A percentile compares a stretch with the other conserved stretches of the same genome.
Conservation (phyloP, 2,113 vertebrate genomes). For the Esox niger region DNA sequence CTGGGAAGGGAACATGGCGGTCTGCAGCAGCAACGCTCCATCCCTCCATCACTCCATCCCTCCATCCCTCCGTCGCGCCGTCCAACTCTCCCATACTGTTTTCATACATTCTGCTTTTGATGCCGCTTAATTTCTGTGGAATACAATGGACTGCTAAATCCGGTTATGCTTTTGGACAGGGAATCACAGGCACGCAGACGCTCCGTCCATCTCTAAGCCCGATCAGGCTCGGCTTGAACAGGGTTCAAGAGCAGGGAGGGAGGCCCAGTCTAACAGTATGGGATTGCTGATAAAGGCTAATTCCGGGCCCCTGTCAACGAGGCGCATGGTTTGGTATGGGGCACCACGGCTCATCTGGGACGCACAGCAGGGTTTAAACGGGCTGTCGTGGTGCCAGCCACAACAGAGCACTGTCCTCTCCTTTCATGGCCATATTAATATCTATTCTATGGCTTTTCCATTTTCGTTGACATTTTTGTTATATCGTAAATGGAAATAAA, state of each 20-base stretch:
- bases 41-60: background rate
- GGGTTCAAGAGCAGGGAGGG: slow-evolving; percentile 30
- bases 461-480: background rate
- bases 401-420: slow-evolving; percentile 19
- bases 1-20: too few relatives aligned
- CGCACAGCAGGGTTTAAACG: slow-evolving; percentile 29
- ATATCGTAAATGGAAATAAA: background rate
- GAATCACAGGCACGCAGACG: slow-evolving; percentile 19
- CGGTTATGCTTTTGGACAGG: slow-evolving; percentile 32
- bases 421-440: background rate
- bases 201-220: slow-evolving; percentile 55
- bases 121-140: slow-evolving; percentile 48
- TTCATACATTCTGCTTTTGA: slow-evolving; percentile 31
- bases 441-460: background rate
- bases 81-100: slow-evolving; percentile 14
- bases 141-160: slow-evolving; percentile 37
- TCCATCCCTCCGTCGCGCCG: background rate
- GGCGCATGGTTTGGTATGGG: slow-evolving; percentile 43
- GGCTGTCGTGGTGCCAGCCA: slow-evolving; percentile 40
- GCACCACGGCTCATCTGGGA: slow-evolving; percentile 41
- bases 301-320: slow-evolving; percentile 44
- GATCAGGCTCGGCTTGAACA: slow-evolving; percentile 50
- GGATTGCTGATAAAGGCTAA: slow-evolving; percentile 61
- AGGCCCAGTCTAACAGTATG: slow-evolving; percentile 55
- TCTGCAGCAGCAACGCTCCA: background rate